phyloP scores from a whole-genome alignment of 2,113 vertebrate species.

The Hirundichthys speculiger region DNA sequence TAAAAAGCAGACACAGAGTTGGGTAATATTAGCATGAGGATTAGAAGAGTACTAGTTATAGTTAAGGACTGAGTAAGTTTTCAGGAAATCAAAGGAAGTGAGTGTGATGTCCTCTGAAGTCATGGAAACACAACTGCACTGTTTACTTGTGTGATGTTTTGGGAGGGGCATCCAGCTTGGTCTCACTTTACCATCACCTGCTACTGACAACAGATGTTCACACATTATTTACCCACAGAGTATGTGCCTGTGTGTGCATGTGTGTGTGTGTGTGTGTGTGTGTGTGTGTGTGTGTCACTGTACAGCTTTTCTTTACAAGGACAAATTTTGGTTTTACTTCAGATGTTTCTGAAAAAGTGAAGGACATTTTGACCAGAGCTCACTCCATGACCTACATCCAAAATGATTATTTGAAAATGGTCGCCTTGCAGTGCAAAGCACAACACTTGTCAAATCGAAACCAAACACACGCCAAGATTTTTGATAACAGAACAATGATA shows the following conservation, averaged over 20 bases:
- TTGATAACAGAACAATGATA: too few relatives aligned
- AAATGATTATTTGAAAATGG: too few relatives aligned
- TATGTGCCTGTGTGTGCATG: constrained; percentile 8
- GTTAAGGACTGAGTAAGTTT: neutral
- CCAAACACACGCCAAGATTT: too few relatives aligned
- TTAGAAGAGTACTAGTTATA: too few relatives aligned
- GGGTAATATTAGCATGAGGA: neutral
- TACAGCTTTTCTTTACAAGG: neutral
- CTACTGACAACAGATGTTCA: constrained; percentile 61
- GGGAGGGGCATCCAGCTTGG: constrained; percentile 12
- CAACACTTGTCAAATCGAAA: too few relatives aligned
- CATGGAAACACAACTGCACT: constrained; percentile 5
- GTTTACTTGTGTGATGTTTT: constrained; percentile 36
- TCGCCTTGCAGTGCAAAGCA: too few relatives aligned
- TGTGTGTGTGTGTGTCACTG: neutral
- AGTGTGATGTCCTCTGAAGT: neutral
- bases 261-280: neutral
- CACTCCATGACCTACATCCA: too few relatives aligned
- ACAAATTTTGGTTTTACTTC: too few relatives aligned
- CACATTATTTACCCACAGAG: constrained; percentile 35
- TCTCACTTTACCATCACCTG: constrained; percentile 67
- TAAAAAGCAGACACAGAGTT: neutral
- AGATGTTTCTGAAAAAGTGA: too few relatives aligned
- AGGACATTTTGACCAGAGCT: too few relatives aligned
- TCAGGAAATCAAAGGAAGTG: neutral